phyloP scores from a whole-genome alignment of 2,888 invertebrate genomes.

The Pecten maximus region DNA sequence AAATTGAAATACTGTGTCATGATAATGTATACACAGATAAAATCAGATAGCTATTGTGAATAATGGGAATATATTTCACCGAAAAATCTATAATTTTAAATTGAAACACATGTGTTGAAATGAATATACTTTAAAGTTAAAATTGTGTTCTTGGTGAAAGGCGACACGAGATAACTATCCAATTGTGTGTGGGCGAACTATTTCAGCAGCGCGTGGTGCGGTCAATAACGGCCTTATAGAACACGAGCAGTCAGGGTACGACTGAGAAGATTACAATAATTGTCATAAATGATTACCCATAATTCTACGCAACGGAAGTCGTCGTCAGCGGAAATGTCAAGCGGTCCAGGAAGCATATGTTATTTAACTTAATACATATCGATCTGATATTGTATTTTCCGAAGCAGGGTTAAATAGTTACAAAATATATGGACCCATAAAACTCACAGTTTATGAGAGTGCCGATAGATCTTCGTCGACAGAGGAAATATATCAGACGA shows the following conservation, averaged over 20 bases:
- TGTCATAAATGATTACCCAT: conserved; percentile 24
- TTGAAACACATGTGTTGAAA: no score
- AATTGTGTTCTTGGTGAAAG: no score
- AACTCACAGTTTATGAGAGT: neutral
- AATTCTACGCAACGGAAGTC: neutral
- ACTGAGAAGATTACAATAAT: neutral
- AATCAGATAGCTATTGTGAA: no score
- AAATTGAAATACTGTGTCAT: no score
- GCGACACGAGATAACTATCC: no score
- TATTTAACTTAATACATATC: conserved; percentile 11
- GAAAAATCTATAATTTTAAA: no score
- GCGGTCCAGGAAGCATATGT: neutral
- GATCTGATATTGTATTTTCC: neutral
- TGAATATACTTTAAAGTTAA: no score
- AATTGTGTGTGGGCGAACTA: neutral
- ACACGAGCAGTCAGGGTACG: neutral
- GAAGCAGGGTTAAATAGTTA: neutral
- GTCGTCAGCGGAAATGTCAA: neutral
- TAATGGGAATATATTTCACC: no score
- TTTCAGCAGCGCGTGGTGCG: neutral
- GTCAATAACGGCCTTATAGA: neutral
- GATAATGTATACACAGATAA: no score
- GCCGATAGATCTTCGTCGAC: neutral
- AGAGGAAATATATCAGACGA: no score
- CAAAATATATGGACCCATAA: neutral